Conservation (phyloP, 2,888 invertebrate species). For the Ectobius pallidus region DNA sequence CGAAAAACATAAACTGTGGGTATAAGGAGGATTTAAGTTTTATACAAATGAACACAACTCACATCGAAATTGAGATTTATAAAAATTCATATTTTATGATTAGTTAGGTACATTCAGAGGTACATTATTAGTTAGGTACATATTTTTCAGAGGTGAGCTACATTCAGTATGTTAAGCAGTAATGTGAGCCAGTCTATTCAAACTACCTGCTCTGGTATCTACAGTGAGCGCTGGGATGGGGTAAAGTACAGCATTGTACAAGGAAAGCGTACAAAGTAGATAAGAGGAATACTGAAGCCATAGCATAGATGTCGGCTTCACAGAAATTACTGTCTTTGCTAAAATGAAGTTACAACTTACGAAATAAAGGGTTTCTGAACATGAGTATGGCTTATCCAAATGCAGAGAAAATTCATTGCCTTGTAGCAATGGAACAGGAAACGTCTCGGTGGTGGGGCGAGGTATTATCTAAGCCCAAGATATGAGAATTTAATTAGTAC, state of each 20-base stretch:
- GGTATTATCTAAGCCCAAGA: too few species aligned
- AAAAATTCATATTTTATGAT: too few species aligned
- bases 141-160: too few species aligned
- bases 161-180: neutral
- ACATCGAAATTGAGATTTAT: too few species aligned
- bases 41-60: too few species aligned
- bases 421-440: too few species aligned
- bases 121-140: too few species aligned
- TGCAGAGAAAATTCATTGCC: too few species aligned
- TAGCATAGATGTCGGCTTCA: neutral
- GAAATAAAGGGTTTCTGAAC: neutral
- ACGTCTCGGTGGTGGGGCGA: too few species aligned
- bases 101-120: too few species aligned
- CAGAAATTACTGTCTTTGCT: neutral
- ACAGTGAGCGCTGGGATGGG: neutral
- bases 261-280: neutral
- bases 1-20: too few species aligned
- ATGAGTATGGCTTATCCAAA: neutral
- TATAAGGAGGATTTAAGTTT: too few species aligned
- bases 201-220: neutral
- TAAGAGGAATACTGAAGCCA: neutral
- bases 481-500: neutral
- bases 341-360: neutral
- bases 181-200: neutral
- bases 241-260: neutral